A percentile compares a stretch with the other conserved stretches of the same genome.
These are phyloP conservation scores for Cremastobaeus sp. DNA, from an alignment of 2,888 invertebrate species.

Conservation along the genomic window DNA sequence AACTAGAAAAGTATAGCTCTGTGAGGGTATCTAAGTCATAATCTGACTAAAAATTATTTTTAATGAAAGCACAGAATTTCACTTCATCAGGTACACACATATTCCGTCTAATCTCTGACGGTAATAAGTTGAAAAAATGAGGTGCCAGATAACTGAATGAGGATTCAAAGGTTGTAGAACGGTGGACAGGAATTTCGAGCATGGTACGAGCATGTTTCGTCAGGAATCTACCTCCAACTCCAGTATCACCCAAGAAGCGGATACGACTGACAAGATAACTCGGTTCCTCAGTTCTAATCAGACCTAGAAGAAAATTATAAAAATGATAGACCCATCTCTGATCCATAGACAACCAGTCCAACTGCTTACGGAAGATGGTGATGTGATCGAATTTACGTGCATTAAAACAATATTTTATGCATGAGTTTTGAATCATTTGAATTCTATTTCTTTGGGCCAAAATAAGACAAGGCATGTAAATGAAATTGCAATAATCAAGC, in stretches of 20 bases:
- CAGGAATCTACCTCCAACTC: background rate
- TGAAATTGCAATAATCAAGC: background rate
- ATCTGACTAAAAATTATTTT: no score
- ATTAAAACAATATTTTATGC: background rate
- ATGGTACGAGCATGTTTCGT: background rate
- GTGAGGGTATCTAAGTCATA: no score
- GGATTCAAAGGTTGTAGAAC: background rate
- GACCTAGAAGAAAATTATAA: background rate
- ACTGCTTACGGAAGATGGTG: background rate
- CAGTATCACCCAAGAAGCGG: background rate
- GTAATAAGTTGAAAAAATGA: background rate
- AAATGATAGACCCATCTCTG: constrained; percentile 2
- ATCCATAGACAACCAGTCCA: background rate
- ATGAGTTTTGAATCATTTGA: background rate
- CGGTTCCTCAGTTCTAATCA: background rate
- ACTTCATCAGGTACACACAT: no score
- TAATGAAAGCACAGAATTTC: no score
- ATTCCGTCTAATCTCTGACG: background rate
- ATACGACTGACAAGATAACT: background rate
- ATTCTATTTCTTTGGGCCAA: background rate
- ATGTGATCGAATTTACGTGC: background rate
- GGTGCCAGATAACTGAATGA: background rate
- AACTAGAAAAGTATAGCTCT: no score
- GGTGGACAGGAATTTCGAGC: background rate
- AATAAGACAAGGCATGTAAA: background rate